Evolutionary conservation across 1,140 invertebrate species (phyloP).

Genomic region (Eurosta solidaginis): DNA sequence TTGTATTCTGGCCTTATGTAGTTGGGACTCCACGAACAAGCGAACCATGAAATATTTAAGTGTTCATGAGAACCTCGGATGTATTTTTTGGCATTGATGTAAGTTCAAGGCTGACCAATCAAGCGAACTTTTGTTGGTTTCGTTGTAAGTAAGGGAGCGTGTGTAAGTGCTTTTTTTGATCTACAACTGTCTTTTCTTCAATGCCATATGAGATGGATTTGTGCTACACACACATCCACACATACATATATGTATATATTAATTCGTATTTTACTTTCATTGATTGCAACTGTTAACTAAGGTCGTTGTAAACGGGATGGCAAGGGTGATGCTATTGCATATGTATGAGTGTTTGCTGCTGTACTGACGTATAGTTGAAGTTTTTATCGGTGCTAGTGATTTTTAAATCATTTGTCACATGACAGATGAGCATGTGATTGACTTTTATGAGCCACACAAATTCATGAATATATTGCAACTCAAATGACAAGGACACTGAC

Average conservation of each 20-base stretch:
- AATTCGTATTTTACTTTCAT: background rate
- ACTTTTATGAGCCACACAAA: slow-evolving; percentile 38
- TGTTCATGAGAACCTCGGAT: too few relatives aligned
- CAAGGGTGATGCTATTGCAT: background rate
- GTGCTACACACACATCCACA: background rate
- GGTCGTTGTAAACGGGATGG: background rate
- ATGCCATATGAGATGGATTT: background rate
- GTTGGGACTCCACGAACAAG: too few relatives aligned
- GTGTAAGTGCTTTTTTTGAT: background rate
- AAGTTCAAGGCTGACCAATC: too few relatives aligned
- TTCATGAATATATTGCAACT: slow-evolving; percentile 26
- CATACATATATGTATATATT: background rate
- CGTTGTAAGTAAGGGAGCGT: too few relatives aligned
- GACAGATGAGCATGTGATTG: slow-evolving; percentile 57
- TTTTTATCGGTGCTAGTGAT: slow-evolving; percentile 43
- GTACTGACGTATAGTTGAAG: slow-evolving; percentile 12
- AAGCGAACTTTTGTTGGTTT: too few relatives aligned
- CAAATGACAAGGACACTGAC: slow-evolving; percentile 22
- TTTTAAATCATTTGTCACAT: slow-evolving; percentile 56
- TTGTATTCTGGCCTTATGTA: too few relatives aligned
- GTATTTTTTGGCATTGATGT: too few relatives aligned
- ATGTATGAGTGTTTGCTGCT: too few relatives aligned
- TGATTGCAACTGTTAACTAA: slow-evolving; percentile 7
- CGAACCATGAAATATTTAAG: too few relatives aligned
- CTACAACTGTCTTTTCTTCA: background rate